Percentiles rank a stretch among this genome's conserved stretches.
phyloP scores from a whole-genome alignment of 2,797 vertebrate genomes.

The Rhyacichthys aspro region DNA sequence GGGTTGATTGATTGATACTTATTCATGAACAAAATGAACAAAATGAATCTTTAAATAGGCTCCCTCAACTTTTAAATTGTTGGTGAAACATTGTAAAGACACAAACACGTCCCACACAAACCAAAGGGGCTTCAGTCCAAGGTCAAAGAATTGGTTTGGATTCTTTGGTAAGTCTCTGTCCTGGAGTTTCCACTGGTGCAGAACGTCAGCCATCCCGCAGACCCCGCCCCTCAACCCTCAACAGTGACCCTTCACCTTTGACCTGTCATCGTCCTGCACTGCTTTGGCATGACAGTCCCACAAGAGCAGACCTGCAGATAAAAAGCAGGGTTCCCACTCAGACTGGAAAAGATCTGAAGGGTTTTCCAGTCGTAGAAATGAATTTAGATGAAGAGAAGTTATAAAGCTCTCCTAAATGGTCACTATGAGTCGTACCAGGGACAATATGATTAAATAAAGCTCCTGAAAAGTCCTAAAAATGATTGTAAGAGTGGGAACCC shows the following conservation, averaged over 20 bases:
- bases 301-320: constrained; percentile 41
- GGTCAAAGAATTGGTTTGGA: constrained; percentile 80
- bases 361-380: too few relatives aligned
- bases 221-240: constrained; percentile 4
- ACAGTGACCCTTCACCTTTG: constrained; percentile 37
- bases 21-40: too few relatives aligned
- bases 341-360: not conserved
- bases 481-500: too few relatives aligned
- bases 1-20: too few relatives aligned
- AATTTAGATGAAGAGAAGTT: too few relatives aligned
- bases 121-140: constrained; percentile 45
- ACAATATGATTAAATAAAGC: too few relatives aligned
- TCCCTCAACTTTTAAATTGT: too few relatives aligned
- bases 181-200: constrained; percentile 64
- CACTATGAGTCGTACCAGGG: too few relatives aligned
- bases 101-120: not conserved
- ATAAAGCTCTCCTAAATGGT: too few relatives aligned
- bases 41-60: too few relatives aligned
- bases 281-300: constrained; percentile 70
- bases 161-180: constrained; percentile 83
- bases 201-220: constrained; percentile 49
- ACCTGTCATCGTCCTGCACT: constrained; percentile 51
- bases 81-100: too few relatives aligned
- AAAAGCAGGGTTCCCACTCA: not conserved
- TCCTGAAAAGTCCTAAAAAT: too few relatives aligned